Percentiles rank a stretch among this genome's conserved stretches.
phyloP scores from a whole-genome alignment of 2,113 vertebrate genomes.

The Apteryx owenii region DNA sequence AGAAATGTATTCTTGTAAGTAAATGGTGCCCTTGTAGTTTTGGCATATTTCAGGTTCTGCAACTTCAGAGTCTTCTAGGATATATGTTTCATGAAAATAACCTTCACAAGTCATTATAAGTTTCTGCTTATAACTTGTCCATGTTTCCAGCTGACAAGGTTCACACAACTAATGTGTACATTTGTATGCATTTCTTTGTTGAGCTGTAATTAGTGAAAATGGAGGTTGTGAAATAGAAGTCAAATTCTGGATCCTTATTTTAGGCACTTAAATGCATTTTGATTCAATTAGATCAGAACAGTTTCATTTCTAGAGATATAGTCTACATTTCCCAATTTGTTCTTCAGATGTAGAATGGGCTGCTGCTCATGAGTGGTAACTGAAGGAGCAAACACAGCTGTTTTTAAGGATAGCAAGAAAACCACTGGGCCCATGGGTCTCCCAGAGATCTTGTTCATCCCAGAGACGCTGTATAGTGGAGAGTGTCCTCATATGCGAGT shows the following conservation, averaged over 20 bases:
- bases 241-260: background rate
- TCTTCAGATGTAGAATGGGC: background rate
- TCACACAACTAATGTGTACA: background rate
- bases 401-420: background rate
- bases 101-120: background rate
- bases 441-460: background rate
- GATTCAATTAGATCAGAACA: background rate
- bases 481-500: background rate
- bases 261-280: background rate
- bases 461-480: background rate
- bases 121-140: background rate
- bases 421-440: background rate
- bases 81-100: background rate
- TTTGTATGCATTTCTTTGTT: background rate
- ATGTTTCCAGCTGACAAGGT: background rate
- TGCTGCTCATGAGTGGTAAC: background rate
- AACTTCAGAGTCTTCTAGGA: constrained; percentile 4
- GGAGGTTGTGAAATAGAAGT: background rate
- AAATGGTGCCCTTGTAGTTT: background rate
- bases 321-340: background rate
- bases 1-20: background rate
- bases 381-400: background rate
- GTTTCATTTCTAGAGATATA: background rate
- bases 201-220: background rate
- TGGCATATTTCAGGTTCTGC: background rate